Percentiles rank a stretch among this genome's conserved stretches.
Evolutionary conservation across 1,140 invertebrate genomes (phyloP).

Genomic region (Intoshia linei): DNA sequence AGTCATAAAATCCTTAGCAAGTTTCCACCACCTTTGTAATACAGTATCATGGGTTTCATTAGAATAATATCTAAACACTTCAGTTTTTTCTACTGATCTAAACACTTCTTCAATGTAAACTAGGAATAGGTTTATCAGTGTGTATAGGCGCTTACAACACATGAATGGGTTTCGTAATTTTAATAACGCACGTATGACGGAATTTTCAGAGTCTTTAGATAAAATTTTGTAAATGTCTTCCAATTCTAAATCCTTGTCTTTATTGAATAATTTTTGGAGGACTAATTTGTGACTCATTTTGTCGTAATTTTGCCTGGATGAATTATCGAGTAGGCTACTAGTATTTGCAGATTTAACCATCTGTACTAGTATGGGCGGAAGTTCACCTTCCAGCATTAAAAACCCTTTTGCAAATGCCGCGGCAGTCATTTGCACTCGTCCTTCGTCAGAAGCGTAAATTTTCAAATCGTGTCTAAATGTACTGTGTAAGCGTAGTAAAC

Average conservation of each 20-base stretch:
- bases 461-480: constrained; percentile 94
- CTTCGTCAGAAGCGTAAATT: constrained; percentile 96
- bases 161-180: too few relatives aligned
- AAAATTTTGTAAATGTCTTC: too few relatives aligned
- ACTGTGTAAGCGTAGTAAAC: constrained; percentile 61
- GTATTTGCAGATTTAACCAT: constrained; percentile 99
- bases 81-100: not conserved
- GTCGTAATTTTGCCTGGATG: too few relatives aligned
- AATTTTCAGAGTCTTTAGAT: too few relatives aligned
- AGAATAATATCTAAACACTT: not conserved
- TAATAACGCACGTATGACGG: too few relatives aligned
- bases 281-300: too few relatives aligned
- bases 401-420: constrained; percentile 88
- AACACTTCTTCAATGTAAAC: too few relatives aligned
- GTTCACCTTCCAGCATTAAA: constrained; percentile 71
- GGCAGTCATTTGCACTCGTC: constrained; percentile 91
- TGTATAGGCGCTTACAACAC: too few relatives aligned
- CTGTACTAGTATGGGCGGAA: constrained; percentile 88
- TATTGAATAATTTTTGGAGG: too few relatives aligned
- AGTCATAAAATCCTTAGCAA: constrained; percentile 77
- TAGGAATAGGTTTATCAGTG: too few relatives aligned
- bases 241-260: too few relatives aligned
- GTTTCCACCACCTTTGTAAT: constrained; percentile 87
- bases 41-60: constrained; percentile 27
- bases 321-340: constrained; percentile 77